These are phyloP conservation scores for Rhyacophila evoluta DNA, from an alignment of 2,888 invertebrate species.

Conservation along the genomic window DNA sequence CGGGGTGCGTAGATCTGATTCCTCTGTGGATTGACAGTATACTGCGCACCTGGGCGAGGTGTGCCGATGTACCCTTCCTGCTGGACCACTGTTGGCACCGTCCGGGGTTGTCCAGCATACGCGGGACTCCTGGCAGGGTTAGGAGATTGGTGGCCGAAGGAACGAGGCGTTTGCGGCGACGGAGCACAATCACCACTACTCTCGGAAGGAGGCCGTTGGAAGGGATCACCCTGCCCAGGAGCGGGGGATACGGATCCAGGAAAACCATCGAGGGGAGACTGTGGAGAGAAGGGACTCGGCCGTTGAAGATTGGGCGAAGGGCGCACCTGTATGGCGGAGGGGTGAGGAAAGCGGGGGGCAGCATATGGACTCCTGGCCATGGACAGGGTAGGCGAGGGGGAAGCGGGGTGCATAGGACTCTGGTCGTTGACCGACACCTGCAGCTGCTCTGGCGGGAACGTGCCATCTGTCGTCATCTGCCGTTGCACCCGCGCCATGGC, in stretches of 20 bases:
- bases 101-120: conserved; percentile 55
- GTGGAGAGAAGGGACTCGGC: conserved; percentile 57
- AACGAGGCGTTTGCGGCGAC: conserved; percentile 61
- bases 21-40: conserved; percentile 42
- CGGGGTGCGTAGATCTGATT: conserved; percentile 60
- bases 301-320: conserved; percentile 55
- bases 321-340: conserved; percentile 34
- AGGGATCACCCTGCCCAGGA: conserved; percentile 54
- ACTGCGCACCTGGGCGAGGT: conserved; percentile 68
- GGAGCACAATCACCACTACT: conserved; percentile 58
- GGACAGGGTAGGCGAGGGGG: conserved; percentile 54
- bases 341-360: conserved; percentile 55
- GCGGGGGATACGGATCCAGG: conserved; percentile 62
- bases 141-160: conserved; percentile 57
- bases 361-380: conserved; percentile 57
- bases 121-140: conserved; percentile 56
- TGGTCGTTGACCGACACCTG: conserved; percentile 67
- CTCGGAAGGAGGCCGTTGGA: conserved; percentile 56
- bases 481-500: conserved; percentile 71
- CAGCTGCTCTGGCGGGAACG: conserved; percentile 62
- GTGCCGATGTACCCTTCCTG: conserved; percentile 65
- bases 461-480: conserved; percentile 63
- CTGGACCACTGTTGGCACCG: conserved; percentile 55
- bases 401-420: conserved; percentile 56
- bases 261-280: conserved; percentile 65